These are phyloP conservation scores for Solenopsis invicta DNA, from an alignment of 1,140 invertebrate genomes.

Conservation along the genomic window DNA sequence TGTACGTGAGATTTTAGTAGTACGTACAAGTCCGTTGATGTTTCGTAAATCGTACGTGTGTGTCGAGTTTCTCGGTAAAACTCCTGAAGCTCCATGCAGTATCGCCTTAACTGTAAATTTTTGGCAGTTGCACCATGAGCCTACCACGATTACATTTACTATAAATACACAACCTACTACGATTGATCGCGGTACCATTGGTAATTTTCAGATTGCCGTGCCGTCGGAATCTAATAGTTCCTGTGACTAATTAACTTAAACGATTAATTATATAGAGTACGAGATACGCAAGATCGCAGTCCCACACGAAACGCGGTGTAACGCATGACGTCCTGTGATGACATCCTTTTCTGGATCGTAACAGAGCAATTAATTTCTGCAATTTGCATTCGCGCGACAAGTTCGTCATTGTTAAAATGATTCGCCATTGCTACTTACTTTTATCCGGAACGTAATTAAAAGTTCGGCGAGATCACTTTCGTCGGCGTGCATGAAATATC, in stretches of 20 bases:
- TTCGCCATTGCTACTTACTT: slow-evolving; percentile 1
- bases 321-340: neutral
- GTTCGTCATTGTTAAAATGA: slow-evolving; percentile 18
- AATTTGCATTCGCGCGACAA: slow-evolving; percentile 23
- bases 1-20: no score
- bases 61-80: no score
- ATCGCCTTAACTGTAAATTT: neutral
- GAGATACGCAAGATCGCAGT: slow-evolving; percentile 4
- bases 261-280: slow-evolving; percentile 33
- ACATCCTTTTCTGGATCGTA: neutral
- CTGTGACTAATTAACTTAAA: slow-evolving; percentile 35
- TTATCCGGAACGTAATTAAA: slow-evolving; percentile 22
- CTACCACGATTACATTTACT: no score
- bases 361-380: slow-evolving; percentile 18
- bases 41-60: no score
- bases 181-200: slow-evolving; percentile 8
- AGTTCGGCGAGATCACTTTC: slow-evolving; percentile 28
- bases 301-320: neutral
- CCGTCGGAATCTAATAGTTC: neutral
- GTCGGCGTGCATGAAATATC: neutral
- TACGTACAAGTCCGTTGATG: no score
- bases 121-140: neutral
- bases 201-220: slow-evolving; percentile 1
- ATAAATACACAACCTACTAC: neutral
- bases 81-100: no score